Percentiles rank a stretch among this genome's conserved stretches.
Evolutionary conservation across 1,140 invertebrate genomes (phyloP).

Genomic region (Chrysomallon squamiferum): DNA sequence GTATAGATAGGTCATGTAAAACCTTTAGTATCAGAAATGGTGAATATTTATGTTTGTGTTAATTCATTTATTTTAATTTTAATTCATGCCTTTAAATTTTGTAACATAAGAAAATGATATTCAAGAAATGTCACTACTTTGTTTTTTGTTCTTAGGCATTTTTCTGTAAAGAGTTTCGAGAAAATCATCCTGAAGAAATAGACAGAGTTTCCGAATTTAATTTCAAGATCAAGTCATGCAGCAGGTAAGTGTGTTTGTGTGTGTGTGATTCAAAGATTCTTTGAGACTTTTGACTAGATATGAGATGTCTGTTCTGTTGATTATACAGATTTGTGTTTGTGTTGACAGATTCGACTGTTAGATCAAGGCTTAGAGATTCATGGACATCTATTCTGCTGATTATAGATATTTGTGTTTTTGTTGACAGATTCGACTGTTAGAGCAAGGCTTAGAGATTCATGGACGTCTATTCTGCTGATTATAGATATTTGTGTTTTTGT

Average conservation of each 20-base stretch:
- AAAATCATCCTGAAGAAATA: constrained; percentile 39
- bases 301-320: neutral
- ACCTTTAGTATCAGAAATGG: too few species aligned
- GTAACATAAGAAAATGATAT: too few species aligned
- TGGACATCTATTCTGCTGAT: neutral
- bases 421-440: neutral
- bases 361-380: neutral
- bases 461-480: constrained; percentile 67
- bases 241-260: constrained; percentile 35
- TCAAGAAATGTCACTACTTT: too few species aligned
- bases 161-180: constrained; percentile 46
- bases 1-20: too few species aligned
- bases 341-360: neutral
- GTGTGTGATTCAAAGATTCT: neutral
- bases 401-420: neutral
- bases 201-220: constrained; percentile 32
- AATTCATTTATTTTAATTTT: too few species aligned
- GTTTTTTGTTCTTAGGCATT: too few species aligned
- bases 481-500: neutral
- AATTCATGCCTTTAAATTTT: too few species aligned
- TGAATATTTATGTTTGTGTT: too few species aligned
- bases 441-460: neutral
- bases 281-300: neutral
- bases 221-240: constrained; percentile 37
- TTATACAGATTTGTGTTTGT: neutral